Base-by-base conservation (phyloP, 2,797 vertebrate genomes). In the Acanthurus lineatus region DNA sequence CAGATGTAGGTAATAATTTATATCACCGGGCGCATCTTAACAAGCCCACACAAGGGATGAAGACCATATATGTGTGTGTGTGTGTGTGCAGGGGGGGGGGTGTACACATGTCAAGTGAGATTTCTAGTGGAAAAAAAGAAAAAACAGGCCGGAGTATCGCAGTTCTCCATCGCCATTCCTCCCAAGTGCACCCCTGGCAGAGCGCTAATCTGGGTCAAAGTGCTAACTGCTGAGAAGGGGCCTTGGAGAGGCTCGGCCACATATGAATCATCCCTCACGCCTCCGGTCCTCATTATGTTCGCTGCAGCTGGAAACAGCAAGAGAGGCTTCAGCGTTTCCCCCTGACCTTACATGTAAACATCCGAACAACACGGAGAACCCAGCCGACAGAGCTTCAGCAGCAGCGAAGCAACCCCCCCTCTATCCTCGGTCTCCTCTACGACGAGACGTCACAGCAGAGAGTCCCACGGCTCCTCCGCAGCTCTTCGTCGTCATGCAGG, bases 151-250 rank as follows among this genome's bases (percentile, higher is more conserved):
- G n/a, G n/a, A 8, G 60, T 78, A 87, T 90, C 62, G 0, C 67
- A 61, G 83, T 77, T 47, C 73, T 92, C 79, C 82, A 82, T 87
- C 65, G 84, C 85, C 72, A 73, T 65, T 73, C 58, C 81, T 92
- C 83, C 87, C 86, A 60, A 83, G 88, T 83, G 91, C 71, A 84
- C 84, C 77, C 69, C 84, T 86, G 83, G 85, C 86, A 69, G 79
- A 82, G 81, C 51, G 76, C 84, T 95, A 93, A 95, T 95, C 92
- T 94, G 91, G 95, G 94, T 94, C 95, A 94, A 83, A 94, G 93
- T 89, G 88, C 85, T 92, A 94, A 95, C 88, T 84, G 89, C 90
- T 91, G 57, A 77, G 89, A 87, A 81, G 25, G 85, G 81, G 86
- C 90, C 88, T 84, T 65, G 72, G 84, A 94, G 91, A 91, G 78